Evolutionary conservation across 2,888 invertebrate species (phyloP).

Genomic region (Dryococelus australis): DNA sequence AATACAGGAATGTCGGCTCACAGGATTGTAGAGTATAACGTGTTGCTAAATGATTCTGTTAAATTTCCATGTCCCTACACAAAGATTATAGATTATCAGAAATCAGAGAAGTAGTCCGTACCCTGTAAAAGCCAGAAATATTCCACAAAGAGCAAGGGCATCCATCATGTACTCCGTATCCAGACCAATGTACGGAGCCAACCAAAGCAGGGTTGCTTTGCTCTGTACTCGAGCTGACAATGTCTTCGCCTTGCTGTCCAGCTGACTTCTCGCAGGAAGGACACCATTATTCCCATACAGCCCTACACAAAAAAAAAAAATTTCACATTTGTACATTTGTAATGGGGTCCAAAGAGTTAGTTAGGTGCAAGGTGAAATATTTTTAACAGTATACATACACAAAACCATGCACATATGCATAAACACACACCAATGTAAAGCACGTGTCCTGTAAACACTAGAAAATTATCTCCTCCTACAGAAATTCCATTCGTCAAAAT

Average conservation of each 20-base stretch:
- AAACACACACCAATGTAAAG: no score
- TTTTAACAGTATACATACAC: no score
- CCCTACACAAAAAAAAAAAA: constrained; percentile 61
- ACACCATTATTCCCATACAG: constrained; percentile 79
- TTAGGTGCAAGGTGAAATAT: no score
- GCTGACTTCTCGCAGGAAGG: constrained; percentile 66
- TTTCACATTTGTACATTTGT: no score
- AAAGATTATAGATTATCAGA: neutral
- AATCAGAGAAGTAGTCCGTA: constrained; percentile 53
- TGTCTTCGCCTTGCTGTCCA: constrained; percentile 60
- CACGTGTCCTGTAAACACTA: no score
- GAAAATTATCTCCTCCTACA: no score
- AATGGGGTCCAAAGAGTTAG: neutral
- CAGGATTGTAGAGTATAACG: no score
- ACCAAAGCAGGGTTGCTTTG: constrained; percentile 72
- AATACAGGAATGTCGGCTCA: no score
- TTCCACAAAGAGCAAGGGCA: constrained; percentile 69
- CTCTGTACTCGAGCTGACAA: constrained; percentile 65
- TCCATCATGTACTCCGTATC: constrained; percentile 73
- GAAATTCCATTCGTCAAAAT: no score
- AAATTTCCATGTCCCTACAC: neutral
- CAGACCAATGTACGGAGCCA: constrained; percentile 71
- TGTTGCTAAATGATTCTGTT: no score
- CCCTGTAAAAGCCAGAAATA: constrained; percentile 72
- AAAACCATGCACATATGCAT: no score